Conservation (phyloP, 2,888 invertebrate genomes). For the Hydroisotoma schaefferi region DNA sequence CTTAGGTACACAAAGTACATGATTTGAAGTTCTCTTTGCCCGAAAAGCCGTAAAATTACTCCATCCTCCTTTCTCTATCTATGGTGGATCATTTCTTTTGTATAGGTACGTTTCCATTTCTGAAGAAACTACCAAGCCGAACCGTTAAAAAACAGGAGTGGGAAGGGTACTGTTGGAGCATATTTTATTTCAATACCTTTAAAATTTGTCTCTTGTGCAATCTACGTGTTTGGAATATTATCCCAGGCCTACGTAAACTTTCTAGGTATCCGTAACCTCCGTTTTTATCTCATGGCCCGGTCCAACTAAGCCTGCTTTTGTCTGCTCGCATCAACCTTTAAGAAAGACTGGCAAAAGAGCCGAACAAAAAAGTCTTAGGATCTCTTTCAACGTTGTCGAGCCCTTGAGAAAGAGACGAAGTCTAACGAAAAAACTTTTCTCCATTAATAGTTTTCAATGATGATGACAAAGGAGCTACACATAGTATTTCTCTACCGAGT, state of each 20-base stretch:
- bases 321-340: neutral
- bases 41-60: no score
- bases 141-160: neutral
- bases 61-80: no score
- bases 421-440: slow-evolving; percentile 3
- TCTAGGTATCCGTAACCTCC: no score
- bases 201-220: slow-evolving; percentile 3
- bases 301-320: neutral
- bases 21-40: no score
- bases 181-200: neutral
- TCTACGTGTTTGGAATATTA: slow-evolving; percentile 2
- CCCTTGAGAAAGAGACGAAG: no score
- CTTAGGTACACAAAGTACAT: no score
- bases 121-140: no score
- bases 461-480: neutral
- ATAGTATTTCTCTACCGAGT: neutral
- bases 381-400: neutral
- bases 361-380: neutral
- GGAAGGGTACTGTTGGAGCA: neutral
- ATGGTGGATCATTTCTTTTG: no score
- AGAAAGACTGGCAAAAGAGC: neutral
- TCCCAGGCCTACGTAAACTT: no score
- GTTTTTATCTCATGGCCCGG: neutral
- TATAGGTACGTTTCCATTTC: no score
- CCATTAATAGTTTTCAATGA: neutral